Percentiles rank a stretch among this genome's conserved stretches.
These are phyloP conservation scores for Gadus chalcogrammus DNA, from an alignment of 2,113 vertebrate species.

Conservation along the genomic window DNA sequence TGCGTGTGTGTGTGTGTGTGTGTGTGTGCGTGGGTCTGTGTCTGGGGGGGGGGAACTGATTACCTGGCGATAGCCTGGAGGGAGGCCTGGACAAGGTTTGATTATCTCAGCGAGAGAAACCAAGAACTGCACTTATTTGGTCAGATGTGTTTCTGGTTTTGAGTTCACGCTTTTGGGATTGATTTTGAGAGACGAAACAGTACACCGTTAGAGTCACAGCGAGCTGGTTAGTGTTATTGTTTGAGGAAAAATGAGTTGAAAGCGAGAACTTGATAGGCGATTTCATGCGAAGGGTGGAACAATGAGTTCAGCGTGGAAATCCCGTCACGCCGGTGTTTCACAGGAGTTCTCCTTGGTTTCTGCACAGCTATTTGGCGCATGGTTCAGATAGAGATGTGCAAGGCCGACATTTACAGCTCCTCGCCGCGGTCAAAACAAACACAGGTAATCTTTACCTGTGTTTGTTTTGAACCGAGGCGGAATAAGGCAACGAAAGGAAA, in stretches of 20 bases:
- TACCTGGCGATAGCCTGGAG: slow-evolving; percentile 3
- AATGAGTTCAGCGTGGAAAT: background rate
- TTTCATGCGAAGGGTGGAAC: background rate
- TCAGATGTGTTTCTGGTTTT: slow-evolving; percentile 43
- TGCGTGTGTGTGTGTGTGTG: too few species aligned
- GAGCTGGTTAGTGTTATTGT: slow-evolving; percentile 18
- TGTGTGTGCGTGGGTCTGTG: too few species aligned
- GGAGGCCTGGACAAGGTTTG: slow-evolving; percentile 28
- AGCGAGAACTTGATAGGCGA: background rate
- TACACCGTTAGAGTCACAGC: too few species aligned
- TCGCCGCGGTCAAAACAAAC: too few species aligned
- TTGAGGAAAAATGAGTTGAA: slow-evolving; percentile 21
- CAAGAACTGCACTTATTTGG: slow-evolving; percentile 51
- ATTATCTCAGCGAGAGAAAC: slow-evolving; percentile 36
- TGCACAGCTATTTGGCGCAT: too few species aligned
- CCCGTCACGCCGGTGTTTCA: too few species aligned
- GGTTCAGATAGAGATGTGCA: too few species aligned
- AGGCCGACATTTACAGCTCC: too few species aligned
- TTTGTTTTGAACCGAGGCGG: too few species aligned
- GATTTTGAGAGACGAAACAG: slow-evolving; percentile 17
- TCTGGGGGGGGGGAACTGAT: slow-evolving; percentile 10
- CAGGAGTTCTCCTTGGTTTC: too few species aligned
- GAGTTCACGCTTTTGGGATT: background rate
- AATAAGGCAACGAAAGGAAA: too few species aligned
- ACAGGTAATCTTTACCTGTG: too few species aligned